Percentiles rank a stretch among this genome's conserved stretches.
Conservation (phyloP, 2,797 vertebrate genomes). For the Microtus californicus region DNA sequence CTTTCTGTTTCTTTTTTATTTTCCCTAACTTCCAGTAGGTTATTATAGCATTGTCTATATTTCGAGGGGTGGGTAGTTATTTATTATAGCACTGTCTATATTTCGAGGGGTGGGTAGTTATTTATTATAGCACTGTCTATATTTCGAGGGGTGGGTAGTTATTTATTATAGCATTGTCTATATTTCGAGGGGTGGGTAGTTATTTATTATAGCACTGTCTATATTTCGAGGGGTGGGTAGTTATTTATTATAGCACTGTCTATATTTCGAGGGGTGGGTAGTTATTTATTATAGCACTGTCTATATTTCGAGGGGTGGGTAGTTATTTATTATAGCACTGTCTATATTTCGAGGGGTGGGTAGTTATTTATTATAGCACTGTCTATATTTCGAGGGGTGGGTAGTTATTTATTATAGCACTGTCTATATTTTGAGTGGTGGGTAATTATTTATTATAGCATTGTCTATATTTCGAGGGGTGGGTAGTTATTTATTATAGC, state of each 20-base stretch:
- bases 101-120: neutral
- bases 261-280: neutral
- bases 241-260: neutral
- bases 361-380: neutral
- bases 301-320: neutral
- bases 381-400: neutral
- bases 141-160: neutral
- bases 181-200: neutral
- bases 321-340: neutral
- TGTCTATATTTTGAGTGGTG: neutral
- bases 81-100: neutral
- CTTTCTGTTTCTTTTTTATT: conserved; percentile 55
- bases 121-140: neutral
- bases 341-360: neutral
- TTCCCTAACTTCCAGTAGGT: conserved; percentile 25
- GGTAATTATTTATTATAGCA: neutral
- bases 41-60: neutral
- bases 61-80: neutral
- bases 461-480: neutral
- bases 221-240: neutral
- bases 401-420: neutral
- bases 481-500: neutral
- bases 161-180: neutral
- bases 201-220: neutral
- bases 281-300: neutral